A percentile compares a stretch with the other conserved stretches of the same genome.
Evolutionary conservation across 35 echinoderm and acorn worm species (phyloP).

Genomic region (Anneissia japonica): DNA sequence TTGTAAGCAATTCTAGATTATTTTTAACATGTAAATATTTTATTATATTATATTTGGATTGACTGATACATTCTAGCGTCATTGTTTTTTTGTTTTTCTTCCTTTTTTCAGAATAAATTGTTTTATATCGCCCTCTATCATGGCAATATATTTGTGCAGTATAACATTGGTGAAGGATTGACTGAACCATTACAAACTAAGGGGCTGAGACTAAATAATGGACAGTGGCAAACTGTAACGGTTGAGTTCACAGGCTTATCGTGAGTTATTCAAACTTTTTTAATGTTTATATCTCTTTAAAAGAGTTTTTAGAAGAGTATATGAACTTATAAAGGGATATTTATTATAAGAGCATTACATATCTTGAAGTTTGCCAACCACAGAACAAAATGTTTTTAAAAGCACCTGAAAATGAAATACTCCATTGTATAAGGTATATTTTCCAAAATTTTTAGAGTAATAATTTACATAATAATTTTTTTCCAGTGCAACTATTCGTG

Average conservation of each 20-base stretch:
- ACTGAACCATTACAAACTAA: conserved; percentile 81
- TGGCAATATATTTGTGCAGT: conserved; percentile 92
- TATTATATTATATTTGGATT: too few species aligned
- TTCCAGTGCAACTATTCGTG: conserved; percentile 69
- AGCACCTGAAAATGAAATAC: too few species aligned
- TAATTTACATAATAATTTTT: neutral
- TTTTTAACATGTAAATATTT: neutral
- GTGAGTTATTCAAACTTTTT: conserved; percentile 33
- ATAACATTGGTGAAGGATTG: conserved; percentile 73
- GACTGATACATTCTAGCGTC: too few species aligned
- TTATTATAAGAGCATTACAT: too few species aligned
- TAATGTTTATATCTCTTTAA: too few species aligned
- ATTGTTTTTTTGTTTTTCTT: neutral
- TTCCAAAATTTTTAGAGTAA: too few species aligned
- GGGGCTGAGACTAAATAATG: conserved; percentile 67
- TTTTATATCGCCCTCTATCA: conserved; percentile 82
- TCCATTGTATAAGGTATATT: too few species aligned
- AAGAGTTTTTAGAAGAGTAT: too few species aligned
- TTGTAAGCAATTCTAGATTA: conserved; percentile 52
- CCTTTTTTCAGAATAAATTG: conserved; percentile 63
- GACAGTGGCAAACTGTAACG: conserved; percentile 85
- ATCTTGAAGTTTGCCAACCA: too few species aligned
- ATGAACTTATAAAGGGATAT: too few species aligned
- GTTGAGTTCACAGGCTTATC: conserved; percentile 74
- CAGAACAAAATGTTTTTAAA: too few species aligned